These are phyloP conservation scores for Sebastiscus albofasciatus DNA, from an alignment of 2,797 vertebrate genomes.

Conservation along the genomic window DNA sequence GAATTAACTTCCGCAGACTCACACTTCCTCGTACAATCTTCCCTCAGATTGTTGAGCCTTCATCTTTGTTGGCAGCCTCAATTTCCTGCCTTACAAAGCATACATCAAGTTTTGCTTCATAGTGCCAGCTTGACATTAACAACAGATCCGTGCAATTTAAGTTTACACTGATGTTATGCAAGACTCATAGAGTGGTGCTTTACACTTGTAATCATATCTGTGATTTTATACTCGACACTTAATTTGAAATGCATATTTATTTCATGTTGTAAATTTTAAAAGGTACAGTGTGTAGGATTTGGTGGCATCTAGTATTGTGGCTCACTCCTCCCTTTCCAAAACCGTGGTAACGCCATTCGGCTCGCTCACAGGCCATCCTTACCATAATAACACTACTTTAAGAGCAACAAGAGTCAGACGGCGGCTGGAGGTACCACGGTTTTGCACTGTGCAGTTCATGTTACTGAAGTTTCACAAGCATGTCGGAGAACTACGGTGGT, in stretches of 20 bases:
- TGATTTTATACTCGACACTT: background rate
- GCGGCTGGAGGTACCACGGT: too few species aligned
- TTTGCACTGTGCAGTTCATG: too few species aligned
- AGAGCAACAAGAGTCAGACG: too few species aligned
- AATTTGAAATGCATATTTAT: background rate
- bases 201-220: background rate
- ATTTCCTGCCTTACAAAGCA: constrained; percentile 19
- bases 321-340: too few species aligned
- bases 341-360: too few species aligned
- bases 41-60: background rate
- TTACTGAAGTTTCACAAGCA: too few species aligned
- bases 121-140: background rate
- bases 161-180: background rate
- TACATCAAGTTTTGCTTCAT: background rate
- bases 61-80: constrained; percentile 17
- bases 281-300: too few species aligned
- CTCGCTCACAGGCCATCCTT: too few species aligned
- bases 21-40: background rate
- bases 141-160: background rate
- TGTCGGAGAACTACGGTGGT: too few species aligned
- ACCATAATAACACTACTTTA: too few species aligned
- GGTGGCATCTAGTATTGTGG: too few species aligned
- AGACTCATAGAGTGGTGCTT: background rate
- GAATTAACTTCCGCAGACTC: constrained; percentile 33
- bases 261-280: too few species aligned